Conservation (phyloP, 1,140 invertebrate species). For the Dolichoris vasculosae region DNA sequence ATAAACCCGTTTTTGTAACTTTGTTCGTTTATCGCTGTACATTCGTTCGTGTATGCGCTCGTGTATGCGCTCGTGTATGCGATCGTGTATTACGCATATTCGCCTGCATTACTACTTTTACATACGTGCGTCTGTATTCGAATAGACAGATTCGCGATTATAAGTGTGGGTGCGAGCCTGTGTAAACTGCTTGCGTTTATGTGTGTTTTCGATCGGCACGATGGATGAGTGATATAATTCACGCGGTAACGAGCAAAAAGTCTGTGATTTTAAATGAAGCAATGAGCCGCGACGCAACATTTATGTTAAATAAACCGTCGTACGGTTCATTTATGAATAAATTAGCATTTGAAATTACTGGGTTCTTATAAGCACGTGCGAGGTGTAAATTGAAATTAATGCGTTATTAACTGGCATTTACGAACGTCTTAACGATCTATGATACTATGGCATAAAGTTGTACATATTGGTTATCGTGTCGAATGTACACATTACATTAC, state of each 20-base stretch:
- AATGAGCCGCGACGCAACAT: slow-evolving; percentile 41
- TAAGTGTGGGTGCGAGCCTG: neutral
- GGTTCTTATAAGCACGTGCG: neutral
- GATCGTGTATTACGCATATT: no score
- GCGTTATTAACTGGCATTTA: slow-evolving; percentile 54
- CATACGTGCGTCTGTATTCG: neutral
- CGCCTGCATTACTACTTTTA: neutral
- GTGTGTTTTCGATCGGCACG: neutral
- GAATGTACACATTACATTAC: slow-evolving; percentile 3
- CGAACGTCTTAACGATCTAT: slow-evolving; percentile 43
- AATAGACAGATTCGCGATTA: neutral
- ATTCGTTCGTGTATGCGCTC: neutral
- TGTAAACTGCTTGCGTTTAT: neutral
- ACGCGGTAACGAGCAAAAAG: slow-evolving; percentile 45
- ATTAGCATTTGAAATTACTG: slow-evolving; percentile 37
- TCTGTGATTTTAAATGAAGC: slow-evolving; percentile 35
- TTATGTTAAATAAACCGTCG: slow-evolving; percentile 39
- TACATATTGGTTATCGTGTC: slow-evolving; percentile 33
- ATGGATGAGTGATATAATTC: slow-evolving; percentile 49
- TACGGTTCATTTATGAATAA: slow-evolving; percentile 47
- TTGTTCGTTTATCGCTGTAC: neutral
- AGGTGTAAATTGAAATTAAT: slow-evolving; percentile 55
- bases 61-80: neutral
- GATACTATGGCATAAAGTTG: slow-evolving; percentile 29
- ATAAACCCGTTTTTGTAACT: neutral